These are phyloP conservation scores for Elaphurus davidianus DNA, from an alignment of 2,113 vertebrate species.

Conservation along the genomic window DNA sequence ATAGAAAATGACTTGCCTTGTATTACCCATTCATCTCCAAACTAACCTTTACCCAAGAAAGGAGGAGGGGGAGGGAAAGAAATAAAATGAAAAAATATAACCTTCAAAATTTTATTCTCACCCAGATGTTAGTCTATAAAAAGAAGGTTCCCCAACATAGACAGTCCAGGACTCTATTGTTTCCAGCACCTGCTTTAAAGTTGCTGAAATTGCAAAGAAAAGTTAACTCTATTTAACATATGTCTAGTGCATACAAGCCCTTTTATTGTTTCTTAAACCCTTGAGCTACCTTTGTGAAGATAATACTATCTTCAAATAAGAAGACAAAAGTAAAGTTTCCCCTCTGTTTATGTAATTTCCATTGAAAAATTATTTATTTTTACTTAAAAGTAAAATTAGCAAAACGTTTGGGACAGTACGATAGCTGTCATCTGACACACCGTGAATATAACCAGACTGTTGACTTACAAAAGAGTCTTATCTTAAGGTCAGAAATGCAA, in stretches of 20 bases:
- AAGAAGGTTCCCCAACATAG: background rate
- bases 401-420: background rate
- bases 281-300: background rate
- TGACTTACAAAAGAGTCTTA: conserved; percentile 55
- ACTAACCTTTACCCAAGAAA: background rate
- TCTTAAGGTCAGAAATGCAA: conserved; percentile 66
- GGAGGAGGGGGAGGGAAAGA: background rate
- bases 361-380: background rate
- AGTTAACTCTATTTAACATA: background rate
- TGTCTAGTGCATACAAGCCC: background rate
- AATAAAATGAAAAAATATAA: background rate
- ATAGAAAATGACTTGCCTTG: background rate
- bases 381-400: conserved; percentile 40
- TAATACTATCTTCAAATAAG: background rate
- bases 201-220: background rate
- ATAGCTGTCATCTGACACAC: conserved; percentile 34
- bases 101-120: conserved; percentile 4
- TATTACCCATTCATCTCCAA: background rate
- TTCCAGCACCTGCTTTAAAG: background rate
- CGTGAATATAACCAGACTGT: conserved; percentile 42
- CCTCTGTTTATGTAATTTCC: background rate
- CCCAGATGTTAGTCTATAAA: background rate
- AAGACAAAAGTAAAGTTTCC: background rate
- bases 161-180: background rate
- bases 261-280: background rate